phyloP scores from a whole-genome alignment of 2,113 vertebrate genomes.

The Lanius collurio region DNA sequence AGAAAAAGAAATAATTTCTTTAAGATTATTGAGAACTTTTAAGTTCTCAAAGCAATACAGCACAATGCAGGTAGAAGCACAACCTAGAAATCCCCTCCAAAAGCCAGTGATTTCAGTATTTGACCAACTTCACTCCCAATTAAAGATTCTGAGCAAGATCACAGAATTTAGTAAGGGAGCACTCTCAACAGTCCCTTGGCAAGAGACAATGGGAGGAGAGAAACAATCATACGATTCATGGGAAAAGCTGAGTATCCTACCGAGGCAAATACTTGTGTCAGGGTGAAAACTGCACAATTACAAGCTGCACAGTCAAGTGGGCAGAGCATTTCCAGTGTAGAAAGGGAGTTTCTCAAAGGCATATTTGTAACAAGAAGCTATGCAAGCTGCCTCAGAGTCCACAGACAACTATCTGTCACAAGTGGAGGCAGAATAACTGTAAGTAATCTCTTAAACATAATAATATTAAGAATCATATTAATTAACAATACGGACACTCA shows the following conservation, averaged over 20 bases:
- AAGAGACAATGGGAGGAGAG: neutral
- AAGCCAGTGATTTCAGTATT: neutral
- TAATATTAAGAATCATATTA: neutral
- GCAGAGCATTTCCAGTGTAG: neutral
- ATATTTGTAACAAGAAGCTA: neutral
- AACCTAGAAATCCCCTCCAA: neutral
- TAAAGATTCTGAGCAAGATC: neutral
- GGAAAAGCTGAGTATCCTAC: neutral
- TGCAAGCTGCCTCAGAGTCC: neutral
- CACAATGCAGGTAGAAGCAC: neutral
- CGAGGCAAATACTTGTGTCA: neutral
- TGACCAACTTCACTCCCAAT: neutral
- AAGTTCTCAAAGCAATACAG: neutral
- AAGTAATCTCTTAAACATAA: slow-evolving; percentile 28
- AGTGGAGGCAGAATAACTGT: neutral
- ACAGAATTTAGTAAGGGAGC: neutral
- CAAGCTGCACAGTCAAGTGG: neutral
- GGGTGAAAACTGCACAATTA: neutral
- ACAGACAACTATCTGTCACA: neutral
- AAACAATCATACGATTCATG: neutral
- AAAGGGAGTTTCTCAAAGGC: neutral
- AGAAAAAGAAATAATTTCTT: neutral
- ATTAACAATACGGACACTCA: slow-evolving; percentile 5
- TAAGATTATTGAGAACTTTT: neutral
- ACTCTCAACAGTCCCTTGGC: neutral